Conservation (phyloP, 2,888 invertebrate genomes). For the Drosophila prostipennis region DNA sequence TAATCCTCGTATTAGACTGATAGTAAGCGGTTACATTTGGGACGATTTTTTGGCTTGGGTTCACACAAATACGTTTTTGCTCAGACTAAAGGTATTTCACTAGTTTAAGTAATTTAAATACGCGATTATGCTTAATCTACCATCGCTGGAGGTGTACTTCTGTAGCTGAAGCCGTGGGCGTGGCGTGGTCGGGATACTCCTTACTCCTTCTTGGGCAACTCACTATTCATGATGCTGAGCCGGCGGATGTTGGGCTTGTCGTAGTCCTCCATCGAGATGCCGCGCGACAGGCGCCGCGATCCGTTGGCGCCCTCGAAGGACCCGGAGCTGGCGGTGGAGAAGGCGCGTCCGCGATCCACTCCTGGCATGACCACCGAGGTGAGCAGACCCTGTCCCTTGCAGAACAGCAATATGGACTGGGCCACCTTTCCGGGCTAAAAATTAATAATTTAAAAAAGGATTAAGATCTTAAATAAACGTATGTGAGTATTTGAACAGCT, state of each 20-base stretch:
- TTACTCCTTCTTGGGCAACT: conserved; percentile 87
- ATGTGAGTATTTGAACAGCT: too few species aligned
- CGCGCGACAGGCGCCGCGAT: conserved; percentile 85
- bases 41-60: conserved; percentile 63
- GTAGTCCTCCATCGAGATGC: conserved; percentile 93
- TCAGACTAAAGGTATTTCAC: conserved; percentile 49
- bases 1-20: conserved; percentile 43
- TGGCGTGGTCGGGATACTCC: conserved; percentile 14
- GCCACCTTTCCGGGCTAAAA: conserved; percentile 93
- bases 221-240: conserved; percentile 87
- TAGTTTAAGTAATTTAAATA: conserved; percentile 63
- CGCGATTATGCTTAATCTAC: conserved; percentile 45
- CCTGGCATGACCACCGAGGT: conserved; percentile 93
- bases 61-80: conserved; percentile 46
- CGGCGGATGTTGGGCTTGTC: conserved; percentile 92
- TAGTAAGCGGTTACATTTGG: conserved; percentile 51
- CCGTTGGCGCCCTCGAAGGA: conserved; percentile 85
- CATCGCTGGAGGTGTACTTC: conserved; percentile 35
- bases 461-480: too few species aligned
- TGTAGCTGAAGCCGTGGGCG: conserved; percentile 27
- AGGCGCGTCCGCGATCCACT: conserved; percentile 89
- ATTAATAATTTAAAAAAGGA: not conserved
- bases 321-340: conserved; percentile 86
- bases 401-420: conserved; percentile 93
- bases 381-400: conserved; percentile 93